Evolutionary conservation across 1,140 invertebrate genomes (phyloP).

Genomic region (Achatina immaculata): DNA sequence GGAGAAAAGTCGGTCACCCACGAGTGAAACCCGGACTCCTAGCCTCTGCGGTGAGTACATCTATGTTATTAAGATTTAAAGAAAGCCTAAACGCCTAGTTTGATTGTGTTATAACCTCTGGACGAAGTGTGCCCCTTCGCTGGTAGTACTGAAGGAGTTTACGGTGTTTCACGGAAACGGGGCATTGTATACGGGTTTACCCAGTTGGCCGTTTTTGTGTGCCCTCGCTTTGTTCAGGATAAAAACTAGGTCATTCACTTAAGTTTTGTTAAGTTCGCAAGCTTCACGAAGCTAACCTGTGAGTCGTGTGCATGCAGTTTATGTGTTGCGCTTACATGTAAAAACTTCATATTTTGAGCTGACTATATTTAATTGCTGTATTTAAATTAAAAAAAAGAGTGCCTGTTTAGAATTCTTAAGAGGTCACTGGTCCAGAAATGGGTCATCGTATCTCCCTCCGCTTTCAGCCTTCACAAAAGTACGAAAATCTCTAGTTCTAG

Average conservation of each 20-base stretch:
- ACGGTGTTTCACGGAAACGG: slow-evolving; percentile 25
- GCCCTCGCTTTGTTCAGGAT: slow-evolving; percentile 20
- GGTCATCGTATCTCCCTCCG: slow-evolving; percentile 14
- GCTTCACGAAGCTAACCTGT: no score
- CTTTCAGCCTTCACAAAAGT: background rate
- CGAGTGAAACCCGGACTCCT: slow-evolving; percentile 40
- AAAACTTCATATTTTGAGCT: no score
- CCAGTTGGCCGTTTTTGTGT: slow-evolving; percentile 41
- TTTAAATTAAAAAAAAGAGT: no score
- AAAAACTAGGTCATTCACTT: slow-evolving; percentile 33
- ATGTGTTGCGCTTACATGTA: no score
- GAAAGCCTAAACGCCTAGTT: background rate
- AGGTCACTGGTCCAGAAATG: slow-evolving; percentile 18
- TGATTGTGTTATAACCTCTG: no score
- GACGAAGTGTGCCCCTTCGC: no score
- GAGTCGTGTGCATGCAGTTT: no score
- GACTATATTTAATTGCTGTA: no score
- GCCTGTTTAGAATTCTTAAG: background rate
- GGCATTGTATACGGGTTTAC: slow-evolving; percentile 37
- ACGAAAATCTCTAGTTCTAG: background rate
- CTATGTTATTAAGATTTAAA: background rate
- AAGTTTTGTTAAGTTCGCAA: no score
- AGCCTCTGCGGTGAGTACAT: slow-evolving; percentile 39
- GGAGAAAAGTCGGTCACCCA: slow-evolving; percentile 49
- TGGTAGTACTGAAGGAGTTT: slow-evolving; percentile 29